phyloP scores from a whole-genome alignment of 1,140 invertebrate genomes.

The Drosophila tani region DNA sequence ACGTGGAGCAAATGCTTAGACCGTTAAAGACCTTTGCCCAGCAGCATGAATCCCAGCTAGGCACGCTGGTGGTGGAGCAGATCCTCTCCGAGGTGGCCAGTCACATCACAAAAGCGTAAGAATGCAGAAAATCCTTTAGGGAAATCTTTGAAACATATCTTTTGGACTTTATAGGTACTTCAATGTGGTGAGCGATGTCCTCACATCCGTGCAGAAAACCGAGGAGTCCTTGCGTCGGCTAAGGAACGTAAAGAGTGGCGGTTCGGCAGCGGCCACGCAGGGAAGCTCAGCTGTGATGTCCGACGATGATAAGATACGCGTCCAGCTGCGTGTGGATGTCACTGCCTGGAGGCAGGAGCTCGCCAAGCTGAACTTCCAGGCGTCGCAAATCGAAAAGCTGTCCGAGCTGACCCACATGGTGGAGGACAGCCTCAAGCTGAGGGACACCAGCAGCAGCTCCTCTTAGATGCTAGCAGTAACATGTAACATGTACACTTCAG shows the following conservation, averaged over 20 bases:
- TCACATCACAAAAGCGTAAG: slow-evolving; percentile 89
- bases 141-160: background rate
- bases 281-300: slow-evolving; percentile 86
- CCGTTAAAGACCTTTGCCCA: slow-evolving; percentile 88
- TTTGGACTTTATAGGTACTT: slow-evolving; percentile 89
- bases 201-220: slow-evolving; percentile 96
- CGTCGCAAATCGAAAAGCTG: slow-evolving; percentile 66
- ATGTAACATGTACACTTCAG: slow-evolving; percentile 50
- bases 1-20: slow-evolving; percentile 90
- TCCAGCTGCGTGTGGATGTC: slow-evolving; percentile 95
- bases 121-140: slow-evolving; percentile 38
- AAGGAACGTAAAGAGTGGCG: slow-evolving; percentile 91
- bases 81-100: slow-evolving; percentile 87
- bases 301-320: slow-evolving; percentile 97
- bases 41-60: slow-evolving; percentile 86
- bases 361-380: slow-evolving; percentile 65
- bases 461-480: slow-evolving; percentile 30
- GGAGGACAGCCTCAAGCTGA: slow-evolving; percentile 75
- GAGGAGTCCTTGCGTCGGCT: slow-evolving; percentile 95
- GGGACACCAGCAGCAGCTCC: slow-evolving; percentile 25
- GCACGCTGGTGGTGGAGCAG: slow-evolving; percentile 85
- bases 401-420: slow-evolving; percentile 65
- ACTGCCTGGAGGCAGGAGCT: slow-evolving; percentile 86
- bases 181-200: slow-evolving; percentile 92
- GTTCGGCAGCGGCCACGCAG: slow-evolving; percentile 53